Percentiles rank a stretch among this genome's conserved stretches.
phyloP scores from a whole-genome alignment of 2,113 vertebrate genomes.

The Meleagris gallopavo region DNA sequence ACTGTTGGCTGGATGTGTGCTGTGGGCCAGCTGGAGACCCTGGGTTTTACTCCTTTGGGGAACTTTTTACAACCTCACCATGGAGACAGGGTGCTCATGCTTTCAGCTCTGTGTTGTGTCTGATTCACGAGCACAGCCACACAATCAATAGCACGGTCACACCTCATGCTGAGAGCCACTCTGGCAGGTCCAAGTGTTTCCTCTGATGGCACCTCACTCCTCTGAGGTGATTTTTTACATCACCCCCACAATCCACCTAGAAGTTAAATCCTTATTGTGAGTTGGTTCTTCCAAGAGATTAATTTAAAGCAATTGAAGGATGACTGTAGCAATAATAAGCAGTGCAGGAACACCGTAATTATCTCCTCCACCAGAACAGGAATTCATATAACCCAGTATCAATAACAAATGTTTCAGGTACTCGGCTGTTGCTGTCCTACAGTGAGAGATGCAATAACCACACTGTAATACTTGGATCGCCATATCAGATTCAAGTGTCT shows the following conservation, averaged over 20 bases:
- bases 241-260: not conserved
- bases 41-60: not conserved
- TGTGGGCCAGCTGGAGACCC: not conserved
- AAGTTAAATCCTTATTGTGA: not conserved
- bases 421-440: not conserved
- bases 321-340: not conserved
- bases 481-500: not conserved
- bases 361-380: not conserved
- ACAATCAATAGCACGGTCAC: not conserved
- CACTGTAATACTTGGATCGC: not conserved
- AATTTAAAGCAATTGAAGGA: not conserved
- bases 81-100: not conserved
- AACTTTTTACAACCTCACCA: not conserved
- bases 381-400: accelerated
- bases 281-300: not conserved
- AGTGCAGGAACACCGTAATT: not conserved
- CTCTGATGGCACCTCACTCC: not conserved
- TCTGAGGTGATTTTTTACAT: not conserved
- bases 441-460: not conserved
- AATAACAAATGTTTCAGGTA: not conserved
- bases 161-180: not conserved
- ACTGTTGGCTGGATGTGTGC: not conserved
- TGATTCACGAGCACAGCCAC: not conserved
- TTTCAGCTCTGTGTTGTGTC: not conserved
- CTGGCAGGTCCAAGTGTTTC: not conserved